phyloP scores from a whole-genome alignment of 1,140 invertebrate genomes.

The Drepana arcuata region DNA sequence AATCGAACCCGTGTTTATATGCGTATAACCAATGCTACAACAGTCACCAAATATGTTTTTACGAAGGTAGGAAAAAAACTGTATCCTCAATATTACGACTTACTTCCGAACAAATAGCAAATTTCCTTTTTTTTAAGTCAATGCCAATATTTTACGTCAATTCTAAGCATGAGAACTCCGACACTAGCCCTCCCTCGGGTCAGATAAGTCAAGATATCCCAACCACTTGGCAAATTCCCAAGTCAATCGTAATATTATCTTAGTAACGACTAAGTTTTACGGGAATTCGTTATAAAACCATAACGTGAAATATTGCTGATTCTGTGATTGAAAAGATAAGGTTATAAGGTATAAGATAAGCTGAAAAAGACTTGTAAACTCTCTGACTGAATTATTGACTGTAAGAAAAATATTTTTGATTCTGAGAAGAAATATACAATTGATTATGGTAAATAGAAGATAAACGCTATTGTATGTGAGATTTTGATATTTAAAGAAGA shows the following conservation, averaged over 20 bases:
- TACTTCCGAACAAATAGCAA: no score
- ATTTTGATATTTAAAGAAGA: no score
- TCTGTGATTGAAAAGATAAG: conserved; percentile 28
- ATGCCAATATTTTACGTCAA: conserved; percentile 27
- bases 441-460: no score
- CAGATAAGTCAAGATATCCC: conserved; percentile 39
- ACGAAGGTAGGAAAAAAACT: no score
- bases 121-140: conserved; percentile 10
- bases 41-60: neutral
- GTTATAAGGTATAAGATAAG: conserved; percentile 19
- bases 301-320: no score
- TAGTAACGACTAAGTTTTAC: no score
- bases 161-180: conserved; percentile 28
- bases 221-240: conserved; percentile 57
- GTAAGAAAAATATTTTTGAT: neutral
- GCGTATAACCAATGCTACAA: neutral
- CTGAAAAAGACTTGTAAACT: neutral
- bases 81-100: no score
- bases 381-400: neutral
- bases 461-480: no score
- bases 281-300: no score
- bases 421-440: neutral
- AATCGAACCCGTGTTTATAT: neutral
- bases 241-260: conserved; percentile 51
- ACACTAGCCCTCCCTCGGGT: conserved; percentile 35